Conservation (phyloP, 2,888 invertebrate species). For the Tachina grossa region DNA sequence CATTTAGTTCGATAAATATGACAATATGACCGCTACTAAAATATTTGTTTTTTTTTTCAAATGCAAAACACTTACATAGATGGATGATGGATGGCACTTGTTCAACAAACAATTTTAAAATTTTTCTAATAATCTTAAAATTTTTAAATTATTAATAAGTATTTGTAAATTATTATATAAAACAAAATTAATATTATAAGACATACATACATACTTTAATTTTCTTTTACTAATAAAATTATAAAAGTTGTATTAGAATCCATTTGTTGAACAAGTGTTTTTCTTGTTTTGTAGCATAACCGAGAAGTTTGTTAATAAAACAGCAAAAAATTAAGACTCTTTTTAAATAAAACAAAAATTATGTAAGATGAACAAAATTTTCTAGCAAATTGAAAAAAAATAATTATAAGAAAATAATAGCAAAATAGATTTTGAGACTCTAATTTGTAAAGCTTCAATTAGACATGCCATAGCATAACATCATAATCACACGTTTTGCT, state of each 20-base stretch:
- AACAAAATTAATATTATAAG: too few relatives aligned
- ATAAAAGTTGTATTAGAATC: background rate
- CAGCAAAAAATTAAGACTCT: background rate
- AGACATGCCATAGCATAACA: too few relatives aligned
- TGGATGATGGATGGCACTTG: background rate
- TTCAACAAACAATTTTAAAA: background rate
- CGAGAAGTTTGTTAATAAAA: background rate
- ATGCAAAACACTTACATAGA: too few relatives aligned
- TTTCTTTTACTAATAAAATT: too few relatives aligned
- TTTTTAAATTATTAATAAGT: background rate
- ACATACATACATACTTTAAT: too few relatives aligned
- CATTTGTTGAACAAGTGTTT: background rate
- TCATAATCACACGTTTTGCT: too few relatives aligned
- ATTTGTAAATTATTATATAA: too few relatives aligned
- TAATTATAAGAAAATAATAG: background rate
- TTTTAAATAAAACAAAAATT: background rate
- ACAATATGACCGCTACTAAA: background rate
- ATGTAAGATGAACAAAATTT: background rate
- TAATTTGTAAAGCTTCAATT: too few relatives aligned
- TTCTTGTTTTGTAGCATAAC: background rate
- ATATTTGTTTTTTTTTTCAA: background rate
- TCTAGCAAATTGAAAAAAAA: background rate
- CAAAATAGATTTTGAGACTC: background rate
- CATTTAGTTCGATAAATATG: background rate
- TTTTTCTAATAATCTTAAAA: background rate